phyloP scores from a whole-genome alignment of 2,888 invertebrate genomes.

The Athrips mouffetella region DNA sequence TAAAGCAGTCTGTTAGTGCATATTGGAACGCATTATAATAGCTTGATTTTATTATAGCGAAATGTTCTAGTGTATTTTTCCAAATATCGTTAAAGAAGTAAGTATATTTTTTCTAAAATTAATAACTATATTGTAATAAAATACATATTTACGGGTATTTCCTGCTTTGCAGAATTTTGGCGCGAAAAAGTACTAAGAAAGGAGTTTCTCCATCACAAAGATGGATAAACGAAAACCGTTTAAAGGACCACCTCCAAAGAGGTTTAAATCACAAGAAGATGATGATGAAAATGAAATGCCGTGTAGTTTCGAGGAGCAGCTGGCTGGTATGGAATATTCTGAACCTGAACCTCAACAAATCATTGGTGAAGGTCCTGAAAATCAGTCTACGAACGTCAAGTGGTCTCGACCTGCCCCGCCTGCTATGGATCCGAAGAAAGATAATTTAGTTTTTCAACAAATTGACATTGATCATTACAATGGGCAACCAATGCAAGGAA shows the following conservation, averaged over 20 bases:
- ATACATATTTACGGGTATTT: no score
- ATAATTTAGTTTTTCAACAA: slow-evolving; percentile 92
- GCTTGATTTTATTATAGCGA: no score
- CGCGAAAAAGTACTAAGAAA: slow-evolving; percentile 19
- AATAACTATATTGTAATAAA: no score
- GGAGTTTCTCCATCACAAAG: slow-evolving; percentile 14
- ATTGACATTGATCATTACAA: slow-evolving; percentile 95
- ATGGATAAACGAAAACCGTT: slow-evolving; percentile 57
- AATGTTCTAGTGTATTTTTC: no score
- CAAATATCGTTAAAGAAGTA: no score
- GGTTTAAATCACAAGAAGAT: slow-evolving; percentile 62
- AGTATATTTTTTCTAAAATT: no score
- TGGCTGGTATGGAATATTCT: slow-evolving; percentile 82
- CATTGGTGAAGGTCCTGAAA: slow-evolving; percentile 83
- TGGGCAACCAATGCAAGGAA: slow-evolving; percentile 84
- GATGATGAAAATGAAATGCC: slow-evolving; percentile 81
- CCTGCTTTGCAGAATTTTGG: slow-evolving; percentile 16
- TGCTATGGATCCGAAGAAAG: slow-evolving; percentile 80
- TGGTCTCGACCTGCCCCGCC: slow-evolving; percentile 88
- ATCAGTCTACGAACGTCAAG: slow-evolving; percentile 80
- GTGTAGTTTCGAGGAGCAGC: slow-evolving; percentile 82
- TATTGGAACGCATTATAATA: no score
- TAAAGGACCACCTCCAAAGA: slow-evolving; percentile 63
- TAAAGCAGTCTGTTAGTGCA: no score
- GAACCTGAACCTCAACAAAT: slow-evolving; percentile 69